These are phyloP conservation scores for Elysia crispata DNA, from an alignment of 2,888 invertebrate genomes.

Conservation along the genomic window DNA sequence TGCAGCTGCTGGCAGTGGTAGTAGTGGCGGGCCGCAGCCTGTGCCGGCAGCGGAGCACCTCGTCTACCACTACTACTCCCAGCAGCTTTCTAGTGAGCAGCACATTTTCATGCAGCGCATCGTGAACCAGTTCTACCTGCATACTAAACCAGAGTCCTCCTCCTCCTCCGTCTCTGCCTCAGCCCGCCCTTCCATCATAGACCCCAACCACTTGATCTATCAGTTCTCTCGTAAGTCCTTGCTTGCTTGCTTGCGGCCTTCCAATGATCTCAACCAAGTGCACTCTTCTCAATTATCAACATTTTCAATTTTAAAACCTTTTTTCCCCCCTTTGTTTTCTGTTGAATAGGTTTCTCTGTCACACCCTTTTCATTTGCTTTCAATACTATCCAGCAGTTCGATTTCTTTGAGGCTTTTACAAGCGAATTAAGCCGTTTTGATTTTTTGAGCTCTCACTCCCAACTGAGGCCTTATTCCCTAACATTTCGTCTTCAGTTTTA, in stretches of 20 bases:
- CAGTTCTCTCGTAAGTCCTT: slow-evolving; percentile 73
- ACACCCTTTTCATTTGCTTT: too few species aligned
- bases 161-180: too few species aligned
- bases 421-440: too few species aligned
- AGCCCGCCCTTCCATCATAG: slow-evolving; percentile 56
- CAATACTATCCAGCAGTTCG: too few species aligned
- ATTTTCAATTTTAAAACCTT: too few species aligned
- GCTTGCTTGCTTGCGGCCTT: neutral
- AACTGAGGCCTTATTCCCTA: too few species aligned
- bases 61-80: slow-evolving; percentile 73
- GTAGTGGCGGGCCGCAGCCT: neutral
- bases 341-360: too few species aligned
- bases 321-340: too few species aligned
- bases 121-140: slow-evolving; percentile 68
- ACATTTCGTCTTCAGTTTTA: too few species aligned
- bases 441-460: too few species aligned
- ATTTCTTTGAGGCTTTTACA: too few species aligned
- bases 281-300: slow-evolving; percentile 6
- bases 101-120: slow-evolving; percentile 72
- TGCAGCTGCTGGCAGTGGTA: slow-evolving; percentile 13
- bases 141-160: slow-evolving; percentile 65
- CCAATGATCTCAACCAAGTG: neutral
- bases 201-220: slow-evolving; percentile 71
- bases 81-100: slow-evolving; percentile 70
- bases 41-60: too few species aligned